Evolutionary conservation across 2,113 vertebrate species (phyloP), one percentile per base, ranked within the genome.

Genomic region (Triplophysa rosa): DNA sequence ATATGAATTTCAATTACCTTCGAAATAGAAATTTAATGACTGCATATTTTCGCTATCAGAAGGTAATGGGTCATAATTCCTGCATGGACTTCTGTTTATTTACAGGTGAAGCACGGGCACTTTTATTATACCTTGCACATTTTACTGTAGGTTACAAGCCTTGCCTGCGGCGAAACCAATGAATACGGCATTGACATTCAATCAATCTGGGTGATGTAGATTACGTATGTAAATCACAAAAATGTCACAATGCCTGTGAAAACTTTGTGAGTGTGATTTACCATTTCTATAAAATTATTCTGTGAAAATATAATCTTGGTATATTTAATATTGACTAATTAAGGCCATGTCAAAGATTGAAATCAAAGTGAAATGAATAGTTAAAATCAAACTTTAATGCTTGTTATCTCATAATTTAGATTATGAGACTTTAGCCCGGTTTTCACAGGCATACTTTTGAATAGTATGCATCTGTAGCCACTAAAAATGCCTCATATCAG

Each of bases 121-220:
- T 19, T 72, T 72, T 72, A 72, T 72, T 72, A 72, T 54, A 71
- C 67, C n/a, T 58, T 59, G 26, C 29, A 58, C 7, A 58, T 56
- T 72, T 59, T 29, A 6, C 33, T 37, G 33, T 37, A 37, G 52
- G 19, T 37, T 71, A 58, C 26, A 58, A 29, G 58, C 33, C 69
- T 72, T 58, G 69, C 52, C 69, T 21, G 69, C 13, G 52, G 52
- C 26, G 33, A 72, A 56, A 72, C 54, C 69, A 72, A 58, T 19
- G 52, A 23, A 21, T 58, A 37, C 11, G 6, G 26, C 52, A 4
- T 54, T 37, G 68, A 37, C 68, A 71, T 71, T 21, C 26, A 71
- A 71, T 33, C 19, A 71, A 71, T 37, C 47, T 54, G 49, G 56
- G 67, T 9, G 0, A 12, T 12, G 42, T 7, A 45, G 11, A 26